Evolutionary conservation across 2,797 vertebrate species (phyloP).

Genomic region (Dallia pectoralis): DNA sequence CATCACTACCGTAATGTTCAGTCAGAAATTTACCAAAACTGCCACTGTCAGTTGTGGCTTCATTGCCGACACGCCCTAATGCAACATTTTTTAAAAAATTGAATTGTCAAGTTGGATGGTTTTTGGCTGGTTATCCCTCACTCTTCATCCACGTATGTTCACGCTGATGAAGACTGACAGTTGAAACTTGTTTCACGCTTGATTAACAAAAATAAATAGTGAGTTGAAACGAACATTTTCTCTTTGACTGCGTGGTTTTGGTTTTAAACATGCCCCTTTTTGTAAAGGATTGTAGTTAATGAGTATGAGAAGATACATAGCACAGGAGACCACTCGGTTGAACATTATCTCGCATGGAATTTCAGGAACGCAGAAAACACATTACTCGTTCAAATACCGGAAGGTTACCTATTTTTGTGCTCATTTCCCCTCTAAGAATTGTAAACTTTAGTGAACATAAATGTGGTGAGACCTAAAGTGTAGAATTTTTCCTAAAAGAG

Average conservation of each 20-base stretch:
- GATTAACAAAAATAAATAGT: not conserved
- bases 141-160: not conserved
- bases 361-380: conserved; percentile 5
- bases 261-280: not conserved
- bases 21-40: no score
- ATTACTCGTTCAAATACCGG: not conserved
- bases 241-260: not conserved
- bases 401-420: not conserved
- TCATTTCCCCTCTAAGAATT: no score
- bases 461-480: no score
- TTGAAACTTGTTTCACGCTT: not conserved
- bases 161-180: not conserved
- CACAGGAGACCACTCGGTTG: not conserved
- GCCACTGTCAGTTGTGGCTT: no score
- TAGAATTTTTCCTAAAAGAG: no score
- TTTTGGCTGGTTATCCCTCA: not conserved
- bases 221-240: not conserved
- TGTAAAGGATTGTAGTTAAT: conserved; percentile 5
- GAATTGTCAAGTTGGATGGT: no score
- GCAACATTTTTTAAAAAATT: no score
- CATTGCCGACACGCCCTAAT: no score
- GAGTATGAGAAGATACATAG: not conserved
- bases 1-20: no score
- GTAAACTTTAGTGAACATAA: no score
- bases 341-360: conserved; percentile 14